These are phyloP conservation scores for Cylindroiulus punctatus DNA, from an alignment of 2,888 invertebrate genomes.

Conservation along the genomic window DNA sequence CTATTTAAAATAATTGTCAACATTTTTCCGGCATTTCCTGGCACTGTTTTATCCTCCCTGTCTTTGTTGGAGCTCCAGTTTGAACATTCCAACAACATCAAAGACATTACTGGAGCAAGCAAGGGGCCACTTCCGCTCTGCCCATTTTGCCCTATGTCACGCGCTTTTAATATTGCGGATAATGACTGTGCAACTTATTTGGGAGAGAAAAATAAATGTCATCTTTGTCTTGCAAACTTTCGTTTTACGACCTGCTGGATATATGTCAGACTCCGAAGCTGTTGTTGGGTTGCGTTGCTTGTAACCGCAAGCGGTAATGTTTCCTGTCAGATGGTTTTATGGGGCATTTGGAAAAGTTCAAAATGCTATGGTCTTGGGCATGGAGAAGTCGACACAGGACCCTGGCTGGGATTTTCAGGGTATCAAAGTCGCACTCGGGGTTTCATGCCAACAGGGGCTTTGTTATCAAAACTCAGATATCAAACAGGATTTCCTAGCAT, in stretches of 20 bases:
- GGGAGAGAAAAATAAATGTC: not conserved
- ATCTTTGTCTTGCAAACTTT: not conserved
- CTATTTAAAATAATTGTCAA: no score
- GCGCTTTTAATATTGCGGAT: not conserved
- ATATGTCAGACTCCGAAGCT: not conserved
- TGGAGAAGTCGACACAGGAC: not conserved
- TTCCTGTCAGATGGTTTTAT: slow-evolving; percentile 18
- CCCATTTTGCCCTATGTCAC: not conserved
- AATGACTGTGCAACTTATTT: not conserved
- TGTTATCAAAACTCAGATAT: not conserved
- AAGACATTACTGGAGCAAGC: not conserved
- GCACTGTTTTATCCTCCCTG: no score
- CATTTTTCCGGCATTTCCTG: not conserved
- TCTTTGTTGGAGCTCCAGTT: not conserved
- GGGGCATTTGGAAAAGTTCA: not conserved
- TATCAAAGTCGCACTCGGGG: not conserved
- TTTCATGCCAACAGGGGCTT: not conserved
- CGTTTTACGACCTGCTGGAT: not conserved
- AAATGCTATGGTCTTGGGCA: slow-evolving; percentile 5
- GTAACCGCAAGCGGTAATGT: slow-evolving; percentile 2
- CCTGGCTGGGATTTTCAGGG: not conserved
- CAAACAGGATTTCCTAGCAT: slow-evolving; percentile 3
- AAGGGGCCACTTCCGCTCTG: not conserved
- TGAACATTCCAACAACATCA: not conserved
- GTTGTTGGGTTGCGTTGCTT: not conserved